phyloP scores from a whole-genome alignment of 2,113 vertebrate species.

The Melanotaenia duboulayi region DNA sequence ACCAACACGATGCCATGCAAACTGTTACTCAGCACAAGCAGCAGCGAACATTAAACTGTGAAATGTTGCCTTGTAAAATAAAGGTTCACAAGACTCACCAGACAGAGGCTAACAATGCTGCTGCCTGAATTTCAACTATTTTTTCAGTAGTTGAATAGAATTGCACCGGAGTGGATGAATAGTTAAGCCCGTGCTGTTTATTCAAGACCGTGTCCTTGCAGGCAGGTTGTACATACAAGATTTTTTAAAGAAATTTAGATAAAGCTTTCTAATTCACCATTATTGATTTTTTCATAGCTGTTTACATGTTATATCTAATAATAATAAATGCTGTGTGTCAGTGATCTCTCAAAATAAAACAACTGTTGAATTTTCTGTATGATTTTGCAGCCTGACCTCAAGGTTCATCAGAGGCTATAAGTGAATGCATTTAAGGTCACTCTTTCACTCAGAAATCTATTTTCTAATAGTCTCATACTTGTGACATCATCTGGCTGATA shows the following conservation, averaged over 20 bases:
- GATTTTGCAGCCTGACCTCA: slow-evolving; percentile 47
- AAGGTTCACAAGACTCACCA: slow-evolving; percentile 20
- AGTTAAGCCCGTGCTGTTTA: slow-evolving; percentile 11
- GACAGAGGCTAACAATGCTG: slow-evolving; percentile 28
- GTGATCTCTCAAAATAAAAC: slow-evolving; percentile 27
- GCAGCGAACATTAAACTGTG: slow-evolving; percentile 46
- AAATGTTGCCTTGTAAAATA: not conserved
- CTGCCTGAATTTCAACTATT: slow-evolving; percentile 34
- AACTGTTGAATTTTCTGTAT: slow-evolving; percentile 20
- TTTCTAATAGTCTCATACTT: slow-evolving; percentile 29
- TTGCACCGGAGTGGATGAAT: slow-evolving; percentile 17
- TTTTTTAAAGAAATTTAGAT: too few relatives aligned
- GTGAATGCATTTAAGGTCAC: slow-evolving; percentile 2
- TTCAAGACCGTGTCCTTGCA: slow-evolving; percentile 1
- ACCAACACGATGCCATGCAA: slow-evolving; percentile 40
- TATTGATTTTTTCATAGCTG: not conserved
- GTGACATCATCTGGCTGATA: slow-evolving; percentile 26
- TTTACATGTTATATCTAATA: not conserved
- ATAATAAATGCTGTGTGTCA: slow-evolving; percentile 17
- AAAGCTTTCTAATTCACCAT: too few relatives aligned
- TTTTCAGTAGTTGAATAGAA: slow-evolving; percentile 34
- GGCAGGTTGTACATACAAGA: not conserved
- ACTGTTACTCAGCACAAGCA: slow-evolving; percentile 36
- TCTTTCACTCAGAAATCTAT: slow-evolving; percentile 30
- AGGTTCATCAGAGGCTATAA: slow-evolving; percentile 28